A percentile compares a stretch with the other conserved stretches of the same genome.
Evolutionary conservation across 2,888 invertebrate species (phyloP).

Genomic region (Dorcus hopei): DNA sequence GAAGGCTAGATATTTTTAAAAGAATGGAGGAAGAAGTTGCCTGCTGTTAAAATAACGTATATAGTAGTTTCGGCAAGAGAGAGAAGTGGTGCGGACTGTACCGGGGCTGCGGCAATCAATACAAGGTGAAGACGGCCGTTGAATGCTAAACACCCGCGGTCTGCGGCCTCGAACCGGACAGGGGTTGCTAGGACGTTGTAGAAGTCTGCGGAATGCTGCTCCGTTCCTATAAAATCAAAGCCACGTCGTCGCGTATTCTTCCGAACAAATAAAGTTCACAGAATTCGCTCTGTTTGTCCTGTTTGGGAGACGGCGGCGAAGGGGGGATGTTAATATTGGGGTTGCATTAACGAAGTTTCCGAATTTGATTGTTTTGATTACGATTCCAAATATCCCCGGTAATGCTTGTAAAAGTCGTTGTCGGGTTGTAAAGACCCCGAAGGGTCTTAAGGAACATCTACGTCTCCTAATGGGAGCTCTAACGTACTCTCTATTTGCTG

Average conservation of each 20-base stretch:
- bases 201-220: slow-evolving; percentile 24
- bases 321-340: slow-evolving; percentile 5
- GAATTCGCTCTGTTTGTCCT: no score
- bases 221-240: slow-evolving; percentile 8
- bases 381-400: slow-evolving; percentile 20
- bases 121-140: slow-evolving; percentile 59
- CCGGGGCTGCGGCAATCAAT: slow-evolving; percentile 60
- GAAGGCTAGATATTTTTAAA: no score
- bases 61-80: slow-evolving; percentile 22
- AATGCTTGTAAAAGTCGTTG: slow-evolving; percentile 27
- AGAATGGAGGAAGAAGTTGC: no score
- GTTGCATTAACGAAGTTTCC: slow-evolving; percentile 16
- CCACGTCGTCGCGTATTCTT: neutral
- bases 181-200: slow-evolving; percentile 24
- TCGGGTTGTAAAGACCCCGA: slow-evolving; percentile 26
- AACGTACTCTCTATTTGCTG: no score
- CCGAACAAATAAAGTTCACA: no score
- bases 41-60: no score
- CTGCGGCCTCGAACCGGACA: slow-evolving; percentile 40
- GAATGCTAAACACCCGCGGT: slow-evolving; percentile 57
- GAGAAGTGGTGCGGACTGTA: slow-evolving; percentile 30
- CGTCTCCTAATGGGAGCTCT: no score
- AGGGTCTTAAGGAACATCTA: slow-evolving; percentile 8
- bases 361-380: slow-evolving; percentile 24
- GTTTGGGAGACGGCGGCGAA: no score